Conservation (phyloP, 2,888 invertebrate genomes). For the Ommatoiulus sabulosus region DNA sequence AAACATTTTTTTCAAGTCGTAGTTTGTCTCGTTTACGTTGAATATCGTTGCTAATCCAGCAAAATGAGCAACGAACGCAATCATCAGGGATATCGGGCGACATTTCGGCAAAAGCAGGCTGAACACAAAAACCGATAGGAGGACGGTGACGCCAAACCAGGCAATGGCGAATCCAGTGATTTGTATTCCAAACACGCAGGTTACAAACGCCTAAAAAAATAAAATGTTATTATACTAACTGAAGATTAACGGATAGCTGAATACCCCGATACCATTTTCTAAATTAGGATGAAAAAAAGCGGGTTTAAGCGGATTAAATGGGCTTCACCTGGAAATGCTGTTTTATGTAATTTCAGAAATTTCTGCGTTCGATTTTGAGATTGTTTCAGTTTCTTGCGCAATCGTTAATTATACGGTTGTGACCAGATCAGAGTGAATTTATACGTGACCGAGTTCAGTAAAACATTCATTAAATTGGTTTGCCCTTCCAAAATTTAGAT, state of each 20-base stretch:
- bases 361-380: not conserved
- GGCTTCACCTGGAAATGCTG: not conserved
- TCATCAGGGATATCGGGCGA: constrained; percentile 59
- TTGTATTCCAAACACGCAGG: constrained; percentile 54
- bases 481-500: not conserved
- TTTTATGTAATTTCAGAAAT: not conserved
- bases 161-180: constrained; percentile 54
- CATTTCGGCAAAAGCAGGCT: constrained; percentile 19
- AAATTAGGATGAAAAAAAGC: not conserved
- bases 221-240: not conserved
- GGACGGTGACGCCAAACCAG: constrained; percentile 54
- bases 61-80: constrained; percentile 57
- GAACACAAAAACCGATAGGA: constrained; percentile 40
- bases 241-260: not conserved
- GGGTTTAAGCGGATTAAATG: not conserved
- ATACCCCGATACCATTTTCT: not conserved
- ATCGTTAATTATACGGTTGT: not conserved
- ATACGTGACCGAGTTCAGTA: not conserved
- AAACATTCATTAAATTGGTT: not conserved
- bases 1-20: constrained; percentile 36
- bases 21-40: constrained; percentile 3
- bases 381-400: not conserved
- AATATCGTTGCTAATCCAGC: constrained; percentile 32
- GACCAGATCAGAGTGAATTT: not conserved
- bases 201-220: constrained; percentile 52